Evolutionary conservation across 1,140 invertebrate species (phyloP), one percentile per base, ranked within the genome.

Genomic region (Amphibalanus amphitrite): DNA sequence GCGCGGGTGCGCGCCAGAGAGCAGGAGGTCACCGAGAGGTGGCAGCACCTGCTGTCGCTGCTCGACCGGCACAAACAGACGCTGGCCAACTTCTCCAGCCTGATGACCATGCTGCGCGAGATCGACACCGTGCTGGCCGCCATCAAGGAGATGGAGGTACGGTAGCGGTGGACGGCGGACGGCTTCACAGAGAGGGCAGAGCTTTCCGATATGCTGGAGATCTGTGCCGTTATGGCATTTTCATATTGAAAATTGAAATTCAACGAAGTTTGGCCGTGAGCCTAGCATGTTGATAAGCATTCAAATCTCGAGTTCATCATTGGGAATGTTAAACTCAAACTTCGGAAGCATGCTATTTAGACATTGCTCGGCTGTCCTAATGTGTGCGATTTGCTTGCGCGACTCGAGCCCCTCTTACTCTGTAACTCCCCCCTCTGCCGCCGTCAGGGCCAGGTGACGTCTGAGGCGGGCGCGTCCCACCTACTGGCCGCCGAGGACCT

Each of bases 401-500:
- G n/a, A n/a, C n/a, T n/a, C n/a, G n/a, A n/a, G n/a, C n/a, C n/a
- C n/a, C n/a, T n/a, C n/a, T 38, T 38, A 38, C 33, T 38, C 15
- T 38, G 33, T 38, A 15, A 38, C 33, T 38, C 33, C 33, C 33
- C 4, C 15, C 33, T 15, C 33, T 15, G 4, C 4, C 15, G 33
- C 15, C 33, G 4, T 4, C 73, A 92, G 82, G 82, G 86, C 0
- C 88, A 90, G 76, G 90, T 95, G 79, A 86, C 88, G 74, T 93
- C 91, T 15, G 89, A 90, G 71, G 93, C 97, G 78, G 89, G 90
- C 3, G 94, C 93, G 0, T 89, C 90, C 0, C 95, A 98, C 82
- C 82, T 98, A 29, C 81, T 96, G 67, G 94, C 89, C 29, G 93
- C 95, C 1, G 95, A 98, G 79, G 93, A 97, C 76, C 82, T 95